These are phyloP conservation scores for Xenopus petersii DNA, from an alignment of 2,797 vertebrate species.

Conservation along the genomic window DNA sequence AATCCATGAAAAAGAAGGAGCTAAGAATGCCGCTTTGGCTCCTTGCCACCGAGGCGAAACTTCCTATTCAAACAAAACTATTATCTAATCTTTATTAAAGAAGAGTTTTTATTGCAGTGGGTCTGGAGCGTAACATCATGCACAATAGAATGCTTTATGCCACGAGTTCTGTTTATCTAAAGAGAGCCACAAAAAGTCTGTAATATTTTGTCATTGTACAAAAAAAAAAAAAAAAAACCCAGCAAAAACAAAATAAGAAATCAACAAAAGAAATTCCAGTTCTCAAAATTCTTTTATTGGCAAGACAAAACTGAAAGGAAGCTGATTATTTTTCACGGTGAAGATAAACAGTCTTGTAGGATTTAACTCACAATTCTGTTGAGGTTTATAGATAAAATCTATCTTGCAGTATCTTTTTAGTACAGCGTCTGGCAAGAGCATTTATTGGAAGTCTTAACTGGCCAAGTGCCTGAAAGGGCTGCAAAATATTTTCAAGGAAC, in stretches of 20 bases:
- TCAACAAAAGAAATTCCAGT: conserved; percentile 40
- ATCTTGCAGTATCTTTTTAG: conserved; percentile 23
- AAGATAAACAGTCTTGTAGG: neutral
- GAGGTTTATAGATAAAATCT: conserved; percentile 27
- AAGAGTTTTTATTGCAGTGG: conserved; percentile 29
- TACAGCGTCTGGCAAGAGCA: conserved; percentile 22
- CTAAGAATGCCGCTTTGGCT: conserved; percentile 24
- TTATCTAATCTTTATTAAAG: conserved; percentile 47
- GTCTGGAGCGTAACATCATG: conserved; percentile 27
- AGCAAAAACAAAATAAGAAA: conserved; percentile 19
- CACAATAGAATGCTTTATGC: conserved; percentile 38
- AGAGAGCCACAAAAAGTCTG: conserved; percentile 27
- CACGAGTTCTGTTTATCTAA: conserved; percentile 38
- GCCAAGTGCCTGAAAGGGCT: neutral
- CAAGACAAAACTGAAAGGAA: conserved; percentile 37
- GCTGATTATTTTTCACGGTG: neutral
- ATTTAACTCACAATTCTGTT: neutral
- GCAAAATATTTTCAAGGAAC: neutral
- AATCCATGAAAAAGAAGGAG: conserved; percentile 14
- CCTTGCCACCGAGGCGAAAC: conserved; percentile 26
- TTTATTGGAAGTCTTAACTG: conserved; percentile 27
- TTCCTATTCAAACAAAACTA: conserved; percentile 40
- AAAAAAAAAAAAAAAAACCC: no score
- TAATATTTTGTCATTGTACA: conserved; percentile 32
- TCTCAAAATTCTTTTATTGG: conserved; percentile 21